Conservation (phyloP, 2,888 invertebrate genomes). For the Glaucopsyche alexis region DNA sequence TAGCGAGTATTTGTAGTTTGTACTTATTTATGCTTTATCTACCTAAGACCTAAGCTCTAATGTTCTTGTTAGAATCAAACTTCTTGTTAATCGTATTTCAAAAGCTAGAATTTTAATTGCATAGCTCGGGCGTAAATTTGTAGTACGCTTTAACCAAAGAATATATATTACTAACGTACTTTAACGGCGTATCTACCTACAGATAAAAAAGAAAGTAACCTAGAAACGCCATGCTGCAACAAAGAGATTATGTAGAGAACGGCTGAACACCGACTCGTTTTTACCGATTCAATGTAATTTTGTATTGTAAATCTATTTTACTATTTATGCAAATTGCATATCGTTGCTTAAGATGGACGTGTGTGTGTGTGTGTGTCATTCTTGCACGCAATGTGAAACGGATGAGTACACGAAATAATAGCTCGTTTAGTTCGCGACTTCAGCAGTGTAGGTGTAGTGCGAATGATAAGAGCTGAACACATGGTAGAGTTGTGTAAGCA, state of each 20-base stretch:
- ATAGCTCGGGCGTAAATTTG: background rate
- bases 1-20: background rate
- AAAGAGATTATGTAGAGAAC: constrained; percentile 6
- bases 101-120: background rate
- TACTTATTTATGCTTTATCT: background rate
- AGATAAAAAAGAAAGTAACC: constrained; percentile 18
- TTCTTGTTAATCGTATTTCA: background rate
- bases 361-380: background rate
- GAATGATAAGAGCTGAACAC: constrained; percentile 10
- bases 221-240: background rate
- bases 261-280: background rate
- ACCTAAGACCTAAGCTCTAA: background rate
- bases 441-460: background rate
- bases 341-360: constrained; percentile 10
- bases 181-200: background rate
- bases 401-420: constrained; percentile 7
- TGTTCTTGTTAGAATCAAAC: background rate
- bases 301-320: background rate
- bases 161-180: too few species aligned
- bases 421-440: background rate
- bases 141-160: background rate
- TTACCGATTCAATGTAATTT: background rate
- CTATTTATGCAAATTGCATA: constrained; percentile 19
- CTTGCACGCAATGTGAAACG: constrained; percentile 4
- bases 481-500: constrained; percentile 23